phyloP scores from a whole-genome alignment of 2,888 invertebrate genomes.

The Blomia tropicalis region DNA sequence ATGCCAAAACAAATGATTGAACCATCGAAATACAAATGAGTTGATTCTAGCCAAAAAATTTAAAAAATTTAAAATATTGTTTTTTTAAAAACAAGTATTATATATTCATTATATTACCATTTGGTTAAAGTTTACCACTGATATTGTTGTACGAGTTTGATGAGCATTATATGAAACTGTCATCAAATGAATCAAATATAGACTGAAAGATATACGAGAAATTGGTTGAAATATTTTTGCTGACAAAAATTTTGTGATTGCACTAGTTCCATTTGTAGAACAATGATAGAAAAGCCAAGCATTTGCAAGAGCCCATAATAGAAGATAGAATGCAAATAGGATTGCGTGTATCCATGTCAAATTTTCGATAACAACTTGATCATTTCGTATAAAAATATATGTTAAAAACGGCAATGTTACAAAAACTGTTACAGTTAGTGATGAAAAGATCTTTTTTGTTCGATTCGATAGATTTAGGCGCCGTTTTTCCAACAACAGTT shows the following conservation, averaged over 20 bases:
- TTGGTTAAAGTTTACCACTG: not conserved
- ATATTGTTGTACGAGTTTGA: conserved; percentile 8
- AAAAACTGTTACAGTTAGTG: not conserved
- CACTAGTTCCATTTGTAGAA: not conserved
- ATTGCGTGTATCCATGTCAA: not conserved
- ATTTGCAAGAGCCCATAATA: conserved; percentile 1
- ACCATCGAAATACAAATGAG: not conserved
- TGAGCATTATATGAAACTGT: conserved; percentile 15
- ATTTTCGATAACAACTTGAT: not conserved
- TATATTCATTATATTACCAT: not conserved
- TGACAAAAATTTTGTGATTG: conserved; percentile 13
- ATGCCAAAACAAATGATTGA: not conserved
- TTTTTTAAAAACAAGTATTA: too few relatives aligned
- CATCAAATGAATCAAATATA: conserved; percentile 21
- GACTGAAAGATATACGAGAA: conserved; percentile 16
- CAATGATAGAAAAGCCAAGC: conserved; percentile 20
- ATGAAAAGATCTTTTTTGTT: not conserved
- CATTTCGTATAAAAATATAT: not conserved
- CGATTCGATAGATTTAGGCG: not conserved
- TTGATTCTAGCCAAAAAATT: not conserved
- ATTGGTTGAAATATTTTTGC: conserved; percentile 20
- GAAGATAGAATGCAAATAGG: not conserved
- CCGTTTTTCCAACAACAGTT: not conserved
- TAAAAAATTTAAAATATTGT: not conserved
- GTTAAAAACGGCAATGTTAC: not conserved